Percentiles rank a stretch among this genome's conserved stretches.
These are phyloP conservation scores for Nothocercus nigrocapillus DNA, from an alignment of 2,113 vertebrate genomes.

Conservation along the genomic window DNA sequence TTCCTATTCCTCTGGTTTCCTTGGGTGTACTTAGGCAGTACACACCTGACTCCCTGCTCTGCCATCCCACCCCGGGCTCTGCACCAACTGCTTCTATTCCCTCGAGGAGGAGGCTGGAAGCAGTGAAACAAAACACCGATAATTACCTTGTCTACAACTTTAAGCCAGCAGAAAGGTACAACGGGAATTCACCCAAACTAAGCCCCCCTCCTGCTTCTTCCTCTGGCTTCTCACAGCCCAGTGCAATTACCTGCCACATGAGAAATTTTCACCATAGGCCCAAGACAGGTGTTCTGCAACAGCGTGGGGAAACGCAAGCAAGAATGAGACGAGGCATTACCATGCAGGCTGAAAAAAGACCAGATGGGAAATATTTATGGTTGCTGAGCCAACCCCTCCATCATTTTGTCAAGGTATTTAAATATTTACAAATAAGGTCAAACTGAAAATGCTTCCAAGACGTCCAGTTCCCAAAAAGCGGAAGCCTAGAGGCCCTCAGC, in stretches of 20 bases:
- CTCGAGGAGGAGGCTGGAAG: not conserved
- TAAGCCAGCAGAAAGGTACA: not conserved
- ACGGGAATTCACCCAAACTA: not conserved
- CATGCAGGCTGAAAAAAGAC: accelerated
- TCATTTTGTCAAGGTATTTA: not conserved
- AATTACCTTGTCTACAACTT: not conserved
- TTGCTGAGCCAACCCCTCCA: not conserved
- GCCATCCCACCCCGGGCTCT: not conserved
- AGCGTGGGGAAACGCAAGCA: accelerated
- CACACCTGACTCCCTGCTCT: not conserved
- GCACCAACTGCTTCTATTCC: not conserved
- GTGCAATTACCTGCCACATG: accelerated
- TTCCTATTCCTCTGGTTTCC: not conserved
- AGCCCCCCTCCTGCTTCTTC: not conserved
- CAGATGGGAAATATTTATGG: not conserved
- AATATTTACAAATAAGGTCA: not conserved
- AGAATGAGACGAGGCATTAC: accelerated
- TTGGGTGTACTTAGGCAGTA: not conserved
- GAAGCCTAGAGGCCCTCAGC: no score
- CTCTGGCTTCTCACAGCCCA: not conserved
- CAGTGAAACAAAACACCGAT: not conserved
- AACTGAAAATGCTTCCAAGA: not conserved
- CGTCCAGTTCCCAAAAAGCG: accelerated
- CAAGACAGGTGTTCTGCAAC: not conserved
- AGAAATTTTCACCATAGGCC: not conserved